Evolutionary conservation across 2,888 invertebrate species (phyloP), one percentile per base, ranked within the genome.

Genomic region (Diplazon laetatorius): DNA sequence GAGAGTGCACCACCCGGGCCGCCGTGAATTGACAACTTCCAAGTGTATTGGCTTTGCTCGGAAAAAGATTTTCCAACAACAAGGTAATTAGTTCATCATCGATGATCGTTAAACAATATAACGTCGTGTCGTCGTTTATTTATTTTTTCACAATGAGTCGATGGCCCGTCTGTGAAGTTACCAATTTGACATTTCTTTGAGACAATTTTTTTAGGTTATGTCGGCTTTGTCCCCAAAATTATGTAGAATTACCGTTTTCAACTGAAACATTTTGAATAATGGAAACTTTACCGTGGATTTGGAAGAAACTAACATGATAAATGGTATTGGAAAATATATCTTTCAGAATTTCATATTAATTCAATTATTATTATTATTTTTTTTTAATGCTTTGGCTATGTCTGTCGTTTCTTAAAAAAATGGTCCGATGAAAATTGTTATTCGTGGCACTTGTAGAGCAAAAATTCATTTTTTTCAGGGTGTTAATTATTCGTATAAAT

Each of bases 1-100:
- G 74, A 59, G 20, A 77, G 77, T 44, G 42, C 74, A 55, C 75
- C 65, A 57, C 48, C 76, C 73, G 75, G 75, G 55, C 37, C 72
- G 71, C 81, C 80, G 81, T 81, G 81, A 81, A 81, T 81, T 80
- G 81, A 81, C 81, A 81, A 80, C 77, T 81, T 81, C 77, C 70
- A 78, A 66, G 62, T 73, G 62, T 46, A 52, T 69, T 76, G 35
- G 59, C 65, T 70, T 73, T 44, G 35, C 42, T 46, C 39, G 25
- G 37, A 18, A 66, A 62, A 35, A 55, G 16, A 62, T 57, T 62
- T 48, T 52, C 44, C 42, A 69, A 37, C 42, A n/a, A 55, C 42
- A 66, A 75, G 78, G 74, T 75, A 52, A 68, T 68, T 52, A 39
- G 2, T 37, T 18, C 14, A 22, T 37, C 48, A 8, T 69, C 46